Evolutionary conservation across 2,888 invertebrate genomes (phyloP).

Genomic region (Phrixothrix hirtus): DNA sequence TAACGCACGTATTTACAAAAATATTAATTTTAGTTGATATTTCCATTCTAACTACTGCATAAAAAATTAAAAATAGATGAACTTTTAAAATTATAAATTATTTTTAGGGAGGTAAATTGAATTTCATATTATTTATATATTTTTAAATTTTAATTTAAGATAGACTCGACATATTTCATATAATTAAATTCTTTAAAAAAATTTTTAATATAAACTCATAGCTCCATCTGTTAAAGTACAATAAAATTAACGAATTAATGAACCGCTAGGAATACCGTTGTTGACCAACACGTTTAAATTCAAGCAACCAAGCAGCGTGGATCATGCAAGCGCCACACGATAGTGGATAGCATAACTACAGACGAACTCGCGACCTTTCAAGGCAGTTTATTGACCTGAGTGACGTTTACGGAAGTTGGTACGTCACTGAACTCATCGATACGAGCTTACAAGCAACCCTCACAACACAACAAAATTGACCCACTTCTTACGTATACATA

Average conservation of each 20-base stretch:
- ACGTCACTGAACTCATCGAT: conserved; percentile 53
- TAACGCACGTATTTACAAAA: too few species aligned
- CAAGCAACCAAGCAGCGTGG: not conserved
- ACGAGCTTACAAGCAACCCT: conserved; percentile 35
- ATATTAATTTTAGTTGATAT: too few species aligned
- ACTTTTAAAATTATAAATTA: too few species aligned
- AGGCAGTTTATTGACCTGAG: conserved; percentile 58
- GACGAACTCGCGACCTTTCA: conserved; percentile 52
- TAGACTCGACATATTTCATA: too few species aligned
- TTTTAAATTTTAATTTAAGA: too few species aligned
- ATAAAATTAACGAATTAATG: not conserved
- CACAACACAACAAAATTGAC: conserved; percentile 15
- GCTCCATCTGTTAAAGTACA: conserved; percentile 6
- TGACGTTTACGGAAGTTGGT: conserved; percentile 55
- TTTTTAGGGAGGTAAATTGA: too few species aligned
- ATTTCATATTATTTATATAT: too few species aligned
- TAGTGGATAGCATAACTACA: conserved; percentile 46
- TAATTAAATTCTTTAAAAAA: too few species aligned
- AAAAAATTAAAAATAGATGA: too few species aligned
- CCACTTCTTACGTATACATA: conserved; percentile 1
- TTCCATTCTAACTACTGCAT: too few species aligned
- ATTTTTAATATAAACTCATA: too few species aligned
- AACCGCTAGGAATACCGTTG: not conserved
- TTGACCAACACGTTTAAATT: not conserved
- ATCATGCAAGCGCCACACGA: conserved; percentile 42